Conservation (phyloP, 2,888 invertebrate genomes). For the Apeira syringaria region DNA sequence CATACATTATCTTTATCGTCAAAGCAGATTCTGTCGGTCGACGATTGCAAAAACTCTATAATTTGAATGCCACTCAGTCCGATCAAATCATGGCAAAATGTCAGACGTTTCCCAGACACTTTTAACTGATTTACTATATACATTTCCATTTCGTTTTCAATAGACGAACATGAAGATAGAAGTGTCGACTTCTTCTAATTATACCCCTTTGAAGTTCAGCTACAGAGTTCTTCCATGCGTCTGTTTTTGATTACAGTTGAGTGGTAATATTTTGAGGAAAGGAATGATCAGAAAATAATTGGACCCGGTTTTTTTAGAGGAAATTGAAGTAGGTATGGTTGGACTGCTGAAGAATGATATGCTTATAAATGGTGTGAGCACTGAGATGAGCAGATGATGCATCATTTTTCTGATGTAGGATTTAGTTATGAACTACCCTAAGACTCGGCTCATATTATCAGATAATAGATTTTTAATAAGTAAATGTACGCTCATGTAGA, state of each 20-base stretch:
- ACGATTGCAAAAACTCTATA: slow-evolving; percentile 1
- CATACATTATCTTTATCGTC: not conserved
- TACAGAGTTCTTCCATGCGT: slow-evolving; percentile 5
- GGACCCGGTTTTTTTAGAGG: no score
- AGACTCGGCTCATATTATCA: no score
- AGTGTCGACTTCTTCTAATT: slow-evolving; percentile 11
- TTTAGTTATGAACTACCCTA: no score
- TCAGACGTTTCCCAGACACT: slow-evolving; percentile 17
- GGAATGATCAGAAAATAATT: no score
- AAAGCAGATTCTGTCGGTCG: not conserved
- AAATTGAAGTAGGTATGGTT: no score
- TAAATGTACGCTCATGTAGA: no score
- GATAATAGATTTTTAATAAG: no score
- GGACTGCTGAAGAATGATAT: no score
- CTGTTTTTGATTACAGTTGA: slow-evolving; percentile 12
- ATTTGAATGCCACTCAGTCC: not conserved
- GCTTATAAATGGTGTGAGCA: no score
- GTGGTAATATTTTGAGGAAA: no score
- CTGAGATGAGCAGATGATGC: no score
- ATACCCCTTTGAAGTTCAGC: slow-evolving; percentile 17
- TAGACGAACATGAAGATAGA: slow-evolving; percentile 2
- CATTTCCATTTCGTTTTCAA: slow-evolving; percentile 13
- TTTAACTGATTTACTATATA: slow-evolving; percentile 3
- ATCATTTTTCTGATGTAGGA: no score
- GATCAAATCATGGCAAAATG: slow-evolving; percentile 4